Base-by-base conservation (phyloP, 2,113 vertebrate genomes). In the Ptilorrhoa leucosticta region DNA sequence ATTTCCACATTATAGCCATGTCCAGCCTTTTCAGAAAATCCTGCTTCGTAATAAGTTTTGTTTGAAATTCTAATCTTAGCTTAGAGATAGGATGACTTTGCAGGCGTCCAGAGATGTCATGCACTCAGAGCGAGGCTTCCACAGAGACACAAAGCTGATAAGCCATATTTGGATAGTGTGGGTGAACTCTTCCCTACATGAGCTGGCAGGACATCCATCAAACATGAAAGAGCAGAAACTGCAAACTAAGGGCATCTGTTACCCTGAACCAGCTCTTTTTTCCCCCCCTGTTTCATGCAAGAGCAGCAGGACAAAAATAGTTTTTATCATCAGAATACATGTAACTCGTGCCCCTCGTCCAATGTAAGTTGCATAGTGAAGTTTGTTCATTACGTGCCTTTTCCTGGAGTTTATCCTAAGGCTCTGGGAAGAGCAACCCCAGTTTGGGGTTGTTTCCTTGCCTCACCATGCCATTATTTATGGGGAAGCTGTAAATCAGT, bases 141-240 rank as follows among this genome's bases (percentile, higher is more conserved):
- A 88, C 79, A 89, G 86, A 87, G 75, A 73, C 70, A 17, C 71
- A 47, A 57, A 83, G 83, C 86, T 89, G 94, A 95, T 97, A 96
- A 96, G 77, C 83, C 72, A 15, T 87, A 87, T 92, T 94, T 39
- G 4, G 92, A 68, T 23, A 77, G 64, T 6, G 1, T 54, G 85
- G 66, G 44, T 80, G 93, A 94, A 92, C 88, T 86, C 92, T 94
- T 95, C 92, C 82, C 88, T 44, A 87, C 63, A 61, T 79, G 69
- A 89, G 68, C 72, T 78, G 88, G 60, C 86, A 96, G 71, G 44
- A 90, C 79, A 97, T 97, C 83, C 69, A 90, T 96, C 92, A 96
- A 92, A 96, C 88, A 95, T 96, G 83, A 95, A 97, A 96, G 90
- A 93, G 54, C 60, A 93, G 76, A 95, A 96, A 90, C 76, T 96